A percentile compares a stretch with the other conserved stretches of the same genome.
Conservation (phyloP, 37 sponge, comb jelly and placozoan genomes). For the Halisarca cf. caerulea region DNA sequence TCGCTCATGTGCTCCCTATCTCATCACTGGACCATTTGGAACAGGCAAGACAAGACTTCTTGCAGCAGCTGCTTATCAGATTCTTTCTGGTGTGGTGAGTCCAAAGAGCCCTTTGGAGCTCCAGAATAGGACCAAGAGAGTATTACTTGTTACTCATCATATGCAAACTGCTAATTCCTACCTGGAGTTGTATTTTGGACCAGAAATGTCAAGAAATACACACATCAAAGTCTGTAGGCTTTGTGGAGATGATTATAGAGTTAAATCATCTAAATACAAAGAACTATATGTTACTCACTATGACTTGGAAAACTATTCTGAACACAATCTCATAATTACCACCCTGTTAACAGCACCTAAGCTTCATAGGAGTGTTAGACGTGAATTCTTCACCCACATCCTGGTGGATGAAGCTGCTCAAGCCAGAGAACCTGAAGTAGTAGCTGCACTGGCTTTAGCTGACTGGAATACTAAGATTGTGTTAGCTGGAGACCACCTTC, state of each 20-base stretch:
- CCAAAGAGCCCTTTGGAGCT: background rate
- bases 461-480: slow-evolving; percentile 14
- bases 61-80: slow-evolving; percentile 62
- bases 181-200: slow-evolving; percentile 52
- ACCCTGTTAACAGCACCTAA: slow-evolving; percentile 3
- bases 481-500: slow-evolving; percentile 18
- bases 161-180: slow-evolving; percentile 68
- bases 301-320: background rate
- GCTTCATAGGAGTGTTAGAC: background rate
- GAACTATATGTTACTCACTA: background rate
- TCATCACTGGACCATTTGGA: slow-evolving; percentile 76
- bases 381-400: slow-evolving; percentile 25
- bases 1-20: slow-evolving; percentile 26
- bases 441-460: background rate
- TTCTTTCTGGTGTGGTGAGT: slow-evolving; percentile 8
- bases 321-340: background rate
- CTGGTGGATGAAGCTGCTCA: slow-evolving; percentile 30
- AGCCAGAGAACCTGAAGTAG: slow-evolving; percentile 23
- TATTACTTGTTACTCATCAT: slow-evolving; percentile 72
- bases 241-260: background rate
- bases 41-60: slow-evolving; percentile 77
- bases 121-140: background rate
- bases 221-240: background rate
- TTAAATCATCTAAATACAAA: background rate
- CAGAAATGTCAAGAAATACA: background rate